Conservation (phyloP, 2,797 vertebrate species). For the Rhincodon typus region DNA sequence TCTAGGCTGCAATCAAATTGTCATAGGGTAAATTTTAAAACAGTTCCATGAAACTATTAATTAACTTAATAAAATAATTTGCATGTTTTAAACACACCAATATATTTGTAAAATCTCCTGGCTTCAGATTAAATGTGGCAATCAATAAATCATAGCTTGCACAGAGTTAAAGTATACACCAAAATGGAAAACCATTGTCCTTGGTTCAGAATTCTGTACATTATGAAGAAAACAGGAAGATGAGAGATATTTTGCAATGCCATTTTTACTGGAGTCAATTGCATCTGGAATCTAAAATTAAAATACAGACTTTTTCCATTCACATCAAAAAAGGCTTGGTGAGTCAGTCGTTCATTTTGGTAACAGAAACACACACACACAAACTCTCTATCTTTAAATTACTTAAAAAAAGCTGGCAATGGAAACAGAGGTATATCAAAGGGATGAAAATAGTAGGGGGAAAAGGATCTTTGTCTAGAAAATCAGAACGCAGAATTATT, state of each 20-base stretch:
- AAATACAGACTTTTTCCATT: background rate
- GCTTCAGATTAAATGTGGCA: background rate
- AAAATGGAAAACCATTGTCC: background rate
- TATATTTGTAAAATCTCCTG: background rate
- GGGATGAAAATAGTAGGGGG: background rate
- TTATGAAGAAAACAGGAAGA: background rate
- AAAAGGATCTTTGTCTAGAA: background rate
- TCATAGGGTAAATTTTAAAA: background rate
- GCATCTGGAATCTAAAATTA: background rate
- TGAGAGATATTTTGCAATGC: background rate
- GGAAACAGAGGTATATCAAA: background rate
- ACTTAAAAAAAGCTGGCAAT: background rate
- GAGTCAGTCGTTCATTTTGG: background rate
- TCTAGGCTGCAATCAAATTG: background rate
- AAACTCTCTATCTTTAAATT: background rate
- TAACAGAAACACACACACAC: background rate
- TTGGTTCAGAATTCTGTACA: background rate
- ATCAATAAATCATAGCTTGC: background rate
- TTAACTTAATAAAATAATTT: background rate
- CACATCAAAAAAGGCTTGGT: background rate
- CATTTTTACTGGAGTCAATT: background rate
- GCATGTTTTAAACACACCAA: background rate
- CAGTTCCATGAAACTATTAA: background rate
- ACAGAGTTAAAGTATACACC: background rate
- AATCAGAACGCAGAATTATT: background rate